These are phyloP conservation scores for Heliothis subflexa DNA, from an alignment of 1,140 invertebrate species.

Conservation along the genomic window DNA sequence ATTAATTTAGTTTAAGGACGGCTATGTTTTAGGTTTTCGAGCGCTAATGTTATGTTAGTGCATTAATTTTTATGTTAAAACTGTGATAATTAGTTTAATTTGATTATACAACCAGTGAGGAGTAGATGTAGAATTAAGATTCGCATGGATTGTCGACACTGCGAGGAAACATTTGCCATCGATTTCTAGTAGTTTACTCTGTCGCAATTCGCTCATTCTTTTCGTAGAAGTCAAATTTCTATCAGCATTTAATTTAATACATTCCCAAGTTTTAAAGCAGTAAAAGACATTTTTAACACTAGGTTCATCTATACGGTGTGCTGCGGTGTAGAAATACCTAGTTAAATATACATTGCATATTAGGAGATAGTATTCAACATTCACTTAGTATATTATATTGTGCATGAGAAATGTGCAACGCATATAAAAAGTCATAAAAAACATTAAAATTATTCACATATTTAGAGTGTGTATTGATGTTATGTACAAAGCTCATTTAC, in stretches of 20 bases:
- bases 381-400: background rate
- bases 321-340: too few relatives aligned
- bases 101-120: constrained; percentile 56
- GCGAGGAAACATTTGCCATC: constrained; percentile 53
- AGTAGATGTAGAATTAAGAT: constrained; percentile 44
- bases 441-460: too few relatives aligned
- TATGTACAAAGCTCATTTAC: constrained; percentile 18
- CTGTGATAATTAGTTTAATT: constrained; percentile 84
- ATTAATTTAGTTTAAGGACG: constrained; percentile 82
- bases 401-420: too few relatives aligned
- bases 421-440: too few relatives aligned
- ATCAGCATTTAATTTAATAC: constrained; percentile 2
- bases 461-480: background rate
- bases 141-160: constrained; percentile 44
- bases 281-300: constrained; percentile 24
- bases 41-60: constrained; percentile 67
- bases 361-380: constrained; percentile 3
- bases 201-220: constrained; percentile 1
- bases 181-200: constrained; percentile 35
- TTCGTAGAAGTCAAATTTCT: background rate
- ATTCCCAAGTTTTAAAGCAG: background rate
- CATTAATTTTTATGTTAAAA: constrained; percentile 80
- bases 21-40: constrained; percentile 78
- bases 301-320: background rate
- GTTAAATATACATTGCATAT: background rate